Evolutionary conservation across 2,797 vertebrate genomes (phyloP), one percentile per base, ranked within the genome.

Genomic region (Sebastiscus albofasciatus): DNA sequence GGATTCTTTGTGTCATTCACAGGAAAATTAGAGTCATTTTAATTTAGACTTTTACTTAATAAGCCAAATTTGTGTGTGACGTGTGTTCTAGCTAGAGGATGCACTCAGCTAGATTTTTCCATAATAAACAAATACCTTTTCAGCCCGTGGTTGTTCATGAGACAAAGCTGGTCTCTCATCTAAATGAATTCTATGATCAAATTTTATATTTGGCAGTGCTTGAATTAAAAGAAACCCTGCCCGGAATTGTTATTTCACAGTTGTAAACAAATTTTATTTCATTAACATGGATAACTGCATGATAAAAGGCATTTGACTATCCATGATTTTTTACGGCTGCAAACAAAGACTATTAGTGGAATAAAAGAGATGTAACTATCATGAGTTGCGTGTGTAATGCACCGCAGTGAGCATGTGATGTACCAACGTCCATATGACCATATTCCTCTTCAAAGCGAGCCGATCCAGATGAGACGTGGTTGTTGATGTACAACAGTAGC

Each of bases 401-500:
- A 22, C 33, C 65, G 6, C 31, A 13, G 8, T 7, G 6, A 76
- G 65, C n/a, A 67, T 62, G 16, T 46, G 16, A 67, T 62, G 13
- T 46, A 46, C 67, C 33, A 42, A 20, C 0, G 2, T 72, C 27
- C 59, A 64, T 33, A 8, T 67, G 9, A 67, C 1, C 3, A 2
- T 66, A 52, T 69, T 67, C 29, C 66, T 69, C 56, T 52, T 77
- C 18, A 46, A 34, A 75, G 49, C 4, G 2, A 78, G 56, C 46
- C 5, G 7, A 6, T 70, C 16, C 33, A 34, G 68, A 69, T 60
- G 31, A 75, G 60, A 62, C n/a, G 27, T 22, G 8, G n/a, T 27
- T 81, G 76, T 89, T 84, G 67, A 77, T 18, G 16, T 83, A 72
- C 76, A 84, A 78, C 83, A 72, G 81, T 82, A 90, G 89, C 77